A percentile compares a stretch with the other conserved stretches of the same genome.
phyloP scores from a whole-genome alignment of 2,888 invertebrate genomes.

The Drosophila paramelanica region DNA sequence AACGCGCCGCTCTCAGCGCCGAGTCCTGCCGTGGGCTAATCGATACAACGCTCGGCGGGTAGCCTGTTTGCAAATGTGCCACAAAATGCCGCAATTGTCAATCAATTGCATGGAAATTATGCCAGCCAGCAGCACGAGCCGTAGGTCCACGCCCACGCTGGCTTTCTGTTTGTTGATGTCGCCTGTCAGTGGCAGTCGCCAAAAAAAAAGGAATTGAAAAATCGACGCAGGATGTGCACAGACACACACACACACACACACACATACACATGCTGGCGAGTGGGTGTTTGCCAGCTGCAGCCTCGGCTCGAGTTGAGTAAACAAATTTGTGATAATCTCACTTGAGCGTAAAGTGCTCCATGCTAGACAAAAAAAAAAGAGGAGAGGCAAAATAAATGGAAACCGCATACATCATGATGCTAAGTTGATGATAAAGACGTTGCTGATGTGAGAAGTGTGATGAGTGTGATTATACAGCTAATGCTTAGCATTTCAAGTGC shows the following conservation, averaged over 20 bases:
- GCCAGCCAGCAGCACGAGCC: slow-evolving; percentile 44
- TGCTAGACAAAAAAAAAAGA: slow-evolving; percentile 16
- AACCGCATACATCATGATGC: slow-evolving; percentile 45
- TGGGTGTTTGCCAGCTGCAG: slow-evolving; percentile 32
- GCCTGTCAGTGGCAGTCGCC: slow-evolving; percentile 59
- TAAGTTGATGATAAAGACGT: slow-evolving; percentile 58
- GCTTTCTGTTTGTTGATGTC: slow-evolving; percentile 42
- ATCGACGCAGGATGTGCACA: slow-evolving; percentile 25
- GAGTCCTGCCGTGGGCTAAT: slow-evolving; percentile 62
- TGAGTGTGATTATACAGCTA: slow-evolving; percentile 63
- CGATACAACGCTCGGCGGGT: slow-evolving; percentile 66
- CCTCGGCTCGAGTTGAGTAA: slow-evolving; percentile 56
- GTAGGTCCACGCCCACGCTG: slow-evolving; percentile 8
- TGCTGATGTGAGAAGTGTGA: slow-evolving; percentile 65
- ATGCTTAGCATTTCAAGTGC: slow-evolving; percentile 60
- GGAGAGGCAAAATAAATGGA: slow-evolving; percentile 13
- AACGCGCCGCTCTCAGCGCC: slow-evolving; percentile 34
- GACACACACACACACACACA: slow-evolving; percentile 3
- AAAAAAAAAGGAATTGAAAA: slow-evolving; percentile 58
- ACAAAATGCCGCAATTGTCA: slow-evolving; percentile 79
- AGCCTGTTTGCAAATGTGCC: slow-evolving; percentile 72
- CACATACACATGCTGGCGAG: neutral
- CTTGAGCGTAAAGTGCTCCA: slow-evolving; percentile 58
- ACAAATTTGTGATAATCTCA: slow-evolving; percentile 77
- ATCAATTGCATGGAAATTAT: slow-evolving; percentile 79